Evolutionary conservation across 92 coral and sea anemone genomes (phyloP).

Genomic region (Paramuricea clavata): DNA sequence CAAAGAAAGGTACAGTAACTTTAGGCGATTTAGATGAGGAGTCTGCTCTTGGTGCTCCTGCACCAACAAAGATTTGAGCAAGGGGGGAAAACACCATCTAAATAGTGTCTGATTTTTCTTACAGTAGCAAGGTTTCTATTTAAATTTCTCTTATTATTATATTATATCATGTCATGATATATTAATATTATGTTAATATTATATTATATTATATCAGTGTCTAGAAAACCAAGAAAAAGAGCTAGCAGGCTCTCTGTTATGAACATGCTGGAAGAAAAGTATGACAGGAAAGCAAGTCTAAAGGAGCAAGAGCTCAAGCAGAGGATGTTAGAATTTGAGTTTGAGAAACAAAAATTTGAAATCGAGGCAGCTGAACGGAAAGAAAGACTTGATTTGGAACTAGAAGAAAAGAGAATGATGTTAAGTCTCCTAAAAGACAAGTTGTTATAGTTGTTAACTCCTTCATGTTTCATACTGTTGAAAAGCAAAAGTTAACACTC

Average conservation of each 20-base stretch:
- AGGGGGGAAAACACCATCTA: background rate
- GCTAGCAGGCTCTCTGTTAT: slow-evolving; percentile 58
- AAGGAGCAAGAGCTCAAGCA: slow-evolving; percentile 60
- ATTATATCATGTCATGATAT: too few species aligned
- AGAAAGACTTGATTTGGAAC: slow-evolving; percentile 56
- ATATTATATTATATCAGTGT: background rate
- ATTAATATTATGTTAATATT: too few species aligned
- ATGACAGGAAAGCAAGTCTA: slow-evolving; percentile 55
- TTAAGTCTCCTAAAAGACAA: slow-evolving; percentile 36
- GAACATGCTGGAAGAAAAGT: slow-evolving; percentile 63
- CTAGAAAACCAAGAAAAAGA: slow-evolving; percentile 36
- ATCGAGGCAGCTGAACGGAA: slow-evolving; percentile 58
- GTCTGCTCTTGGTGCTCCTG: background rate
- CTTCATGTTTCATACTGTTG: background rate
- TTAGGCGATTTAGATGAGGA: background rate
- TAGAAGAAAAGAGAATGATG: slow-evolving; percentile 59
- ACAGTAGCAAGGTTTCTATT: background rate
- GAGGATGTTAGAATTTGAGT: slow-evolving; percentile 46
- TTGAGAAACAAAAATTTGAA: slow-evolving; percentile 57
- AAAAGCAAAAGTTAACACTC: background rate
- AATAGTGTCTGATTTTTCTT: too few species aligned
- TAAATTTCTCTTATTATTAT: background rate
- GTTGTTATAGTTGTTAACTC: background rate
- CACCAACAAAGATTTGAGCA: background rate
- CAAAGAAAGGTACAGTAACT: background rate